Base-by-base conservation (phyloP, 2,797 vertebrate species). In the Siniperca obscura region DNA sequence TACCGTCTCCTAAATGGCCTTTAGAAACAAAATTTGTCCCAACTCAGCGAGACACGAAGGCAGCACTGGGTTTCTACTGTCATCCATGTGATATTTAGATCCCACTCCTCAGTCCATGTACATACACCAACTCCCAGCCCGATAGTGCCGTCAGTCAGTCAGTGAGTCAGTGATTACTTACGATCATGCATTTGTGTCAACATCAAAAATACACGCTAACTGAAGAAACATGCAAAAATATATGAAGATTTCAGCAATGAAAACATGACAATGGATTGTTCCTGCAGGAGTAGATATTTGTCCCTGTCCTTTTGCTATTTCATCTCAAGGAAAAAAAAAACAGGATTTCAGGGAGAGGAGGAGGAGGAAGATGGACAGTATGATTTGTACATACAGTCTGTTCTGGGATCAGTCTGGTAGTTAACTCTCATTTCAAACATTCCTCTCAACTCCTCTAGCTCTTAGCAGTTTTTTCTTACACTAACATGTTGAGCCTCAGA, bases 311-410 rank as follows among this genome's bases (percentile, higher is more conserved):
- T 86, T 83, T 74, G 69, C 70, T 75, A n/a, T 85, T 90, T 87
- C 75, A 85, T 73, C 48, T 76, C 52, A 59, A 65, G 17, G 70
- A 80, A 61, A 69, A 27, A 27, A 57, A 66, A 83, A 85, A 75
- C 72, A 52, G 77, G 75, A 61, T 91, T 76, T 74, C 19, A 53
- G 82, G 36, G 61, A 74, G 56, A 84, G 64, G 82, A 83, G 64
- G 71, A 82, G 81, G 81, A 85, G 44, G 70, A 76, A 61, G 82
- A 84, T 34, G 4, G 44, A 80, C 61, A 66, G 65, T 80, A 74
- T 78, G 60, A 83, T 89, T 82, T 94, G 91, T 94, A 93, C 85
- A 93, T 91, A 73, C 66, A 74, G 73, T 90, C 87, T 83, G 76
- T 91, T 88, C 84, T 87, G 91, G 91, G 88, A 91, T 93, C 86